phyloP scores from a whole-genome alignment of 2,113 vertebrate genomes.

The Hystrix brachyura region DNA sequence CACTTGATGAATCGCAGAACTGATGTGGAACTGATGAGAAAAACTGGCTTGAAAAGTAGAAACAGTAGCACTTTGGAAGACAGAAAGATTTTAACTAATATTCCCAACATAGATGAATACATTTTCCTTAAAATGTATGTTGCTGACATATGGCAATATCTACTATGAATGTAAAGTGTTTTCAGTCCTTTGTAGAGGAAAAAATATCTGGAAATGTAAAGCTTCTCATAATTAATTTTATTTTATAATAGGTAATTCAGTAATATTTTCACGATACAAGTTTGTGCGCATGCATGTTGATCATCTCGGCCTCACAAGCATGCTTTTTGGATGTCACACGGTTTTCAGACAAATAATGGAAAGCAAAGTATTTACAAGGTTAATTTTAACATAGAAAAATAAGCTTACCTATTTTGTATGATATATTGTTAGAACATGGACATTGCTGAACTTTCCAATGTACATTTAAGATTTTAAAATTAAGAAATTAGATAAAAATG shows the following conservation, averaged over 20 bases:
- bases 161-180: neutral
- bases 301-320: neutral
- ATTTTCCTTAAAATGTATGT: neutral
- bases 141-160: neutral
- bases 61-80: neutral
- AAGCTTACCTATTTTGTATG: neutral
- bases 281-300: neutral
- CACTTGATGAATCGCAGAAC: neutral
- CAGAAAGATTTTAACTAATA: neutral
- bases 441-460: neutral
- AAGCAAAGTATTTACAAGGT: neutral
- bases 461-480: neutral
- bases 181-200: neutral
- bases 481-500: neutral
- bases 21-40: neutral
- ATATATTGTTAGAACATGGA: neutral
- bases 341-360: neutral
- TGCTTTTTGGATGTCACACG: neutral
- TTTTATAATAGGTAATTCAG: neutral
- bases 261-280: neutral
- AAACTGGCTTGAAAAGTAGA: neutral
- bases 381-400: conserved; percentile 9
- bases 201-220: neutral
- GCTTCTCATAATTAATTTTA: neutral
- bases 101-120: neutral